These are phyloP conservation scores for Sinocyclocheilus anshuiensis DNA, from an alignment of 2,113 vertebrate species.

Conservation along the genomic window DNA sequence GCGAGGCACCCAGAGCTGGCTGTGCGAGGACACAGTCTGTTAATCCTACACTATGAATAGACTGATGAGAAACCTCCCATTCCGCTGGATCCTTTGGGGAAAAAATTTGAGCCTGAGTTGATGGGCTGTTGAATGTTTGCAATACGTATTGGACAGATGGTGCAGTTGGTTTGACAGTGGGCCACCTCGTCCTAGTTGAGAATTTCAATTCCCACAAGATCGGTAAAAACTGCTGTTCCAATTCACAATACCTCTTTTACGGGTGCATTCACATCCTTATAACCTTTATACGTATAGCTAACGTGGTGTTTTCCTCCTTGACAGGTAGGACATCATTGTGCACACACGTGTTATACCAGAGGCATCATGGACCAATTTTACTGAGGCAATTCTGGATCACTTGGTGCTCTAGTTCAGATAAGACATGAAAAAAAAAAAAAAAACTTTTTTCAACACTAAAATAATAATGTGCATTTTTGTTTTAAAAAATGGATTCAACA, in stretches of 20 bases:
- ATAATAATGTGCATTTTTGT: too few species aligned
- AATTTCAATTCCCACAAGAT: constrained; percentile 9
- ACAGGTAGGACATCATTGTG: background rate
- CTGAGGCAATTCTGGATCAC: background rate
- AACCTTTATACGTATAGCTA: background rate
- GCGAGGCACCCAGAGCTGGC: background rate
- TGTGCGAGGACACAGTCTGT: background rate
- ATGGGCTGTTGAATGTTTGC: constrained; percentile 38
- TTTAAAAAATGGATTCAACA: too few species aligned
- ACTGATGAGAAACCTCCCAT: constrained; percentile 13
- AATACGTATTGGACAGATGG: constrained; percentile 29
- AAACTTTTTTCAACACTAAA: background rate
- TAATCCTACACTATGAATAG: constrained; percentile 17
- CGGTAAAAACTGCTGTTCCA: background rate
- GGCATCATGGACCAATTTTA: background rate
- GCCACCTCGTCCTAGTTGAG: constrained; percentile 21
- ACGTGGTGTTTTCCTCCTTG: background rate
- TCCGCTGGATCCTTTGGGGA: background rate
- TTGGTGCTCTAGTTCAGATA: background rate
- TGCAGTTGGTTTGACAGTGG: constrained; percentile 16
- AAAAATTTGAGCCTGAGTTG: background rate
- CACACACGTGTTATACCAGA: background rate
- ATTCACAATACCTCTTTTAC: constrained; percentile 1
- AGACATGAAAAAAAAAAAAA: background rate
- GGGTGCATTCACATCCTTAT: background rate